Percentiles rank a stretch among this genome's conserved stretches.
These are phyloP conservation scores for Notamacropus eugenii DNA, from an alignment of 2,797 vertebrate genomes.

Conservation along the genomic window DNA sequence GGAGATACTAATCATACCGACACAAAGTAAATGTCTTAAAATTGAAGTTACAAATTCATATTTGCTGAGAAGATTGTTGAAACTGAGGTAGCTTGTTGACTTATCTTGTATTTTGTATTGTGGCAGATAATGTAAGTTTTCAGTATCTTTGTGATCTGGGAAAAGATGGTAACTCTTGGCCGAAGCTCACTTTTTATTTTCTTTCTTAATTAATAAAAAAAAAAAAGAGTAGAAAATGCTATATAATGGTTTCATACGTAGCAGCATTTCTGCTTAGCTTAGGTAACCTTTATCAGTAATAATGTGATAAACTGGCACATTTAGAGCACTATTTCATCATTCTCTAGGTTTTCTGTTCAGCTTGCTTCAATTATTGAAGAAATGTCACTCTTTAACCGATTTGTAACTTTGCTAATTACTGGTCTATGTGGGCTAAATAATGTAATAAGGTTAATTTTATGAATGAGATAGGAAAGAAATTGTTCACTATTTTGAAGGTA, in stretches of 20 bases:
- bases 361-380: not conserved
- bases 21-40: not conserved
- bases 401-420: not conserved
- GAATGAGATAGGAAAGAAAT: conserved; percentile 2
- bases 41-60: not conserved
- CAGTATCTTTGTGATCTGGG: not conserved
- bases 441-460: not conserved
- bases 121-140: not conserved
- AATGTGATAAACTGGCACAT: not conserved
- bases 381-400: not conserved
- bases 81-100: not conserved
- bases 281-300: not conserved
- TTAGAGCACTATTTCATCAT: not conserved
- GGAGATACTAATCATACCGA: conserved; percentile 6
- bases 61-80: conserved; percentile 36
- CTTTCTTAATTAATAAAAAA: not conserved
- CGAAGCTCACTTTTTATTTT: not conserved
- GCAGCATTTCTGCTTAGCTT: not conserved
- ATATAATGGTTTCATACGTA: not conserved
- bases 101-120: not conserved
- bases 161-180: not conserved
- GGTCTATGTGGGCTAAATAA: not conserved
- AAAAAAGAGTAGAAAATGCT: not conserved
- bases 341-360: not conserved
- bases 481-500: conserved; percentile 20